Conservation (phyloP, 2,888 invertebrate genomes). For the Hololepta plana region DNA sequence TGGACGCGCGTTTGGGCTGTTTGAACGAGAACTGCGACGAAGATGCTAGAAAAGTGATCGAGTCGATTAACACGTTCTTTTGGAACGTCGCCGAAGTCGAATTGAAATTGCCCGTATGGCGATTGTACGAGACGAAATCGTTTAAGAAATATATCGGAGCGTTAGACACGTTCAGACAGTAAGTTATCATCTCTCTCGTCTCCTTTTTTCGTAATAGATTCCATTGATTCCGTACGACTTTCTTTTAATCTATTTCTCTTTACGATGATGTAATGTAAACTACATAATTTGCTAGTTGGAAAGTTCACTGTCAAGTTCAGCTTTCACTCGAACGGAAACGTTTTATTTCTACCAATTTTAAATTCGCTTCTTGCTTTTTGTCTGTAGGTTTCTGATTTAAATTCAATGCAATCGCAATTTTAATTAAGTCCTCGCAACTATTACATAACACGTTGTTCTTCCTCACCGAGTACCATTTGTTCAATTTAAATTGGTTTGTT, state of each 20-base stretch:
- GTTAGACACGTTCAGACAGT: slow-evolving; percentile 54
- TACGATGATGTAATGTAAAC: not conserved
- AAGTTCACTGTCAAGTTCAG: slow-evolving; percentile 14
- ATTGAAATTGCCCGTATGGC: slow-evolving; percentile 57
- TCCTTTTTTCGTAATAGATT: too few relatives aligned
- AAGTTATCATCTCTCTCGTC: too few relatives aligned
- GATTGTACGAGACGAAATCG: slow-evolving; percentile 48
- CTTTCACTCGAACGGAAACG: too few relatives aligned
- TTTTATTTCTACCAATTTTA: too few relatives aligned
- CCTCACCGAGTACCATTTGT: too few relatives aligned
- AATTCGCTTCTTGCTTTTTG: too few relatives aligned
- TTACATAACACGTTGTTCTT: too few relatives aligned
- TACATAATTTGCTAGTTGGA: not conserved
- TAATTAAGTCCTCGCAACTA: too few relatives aligned
- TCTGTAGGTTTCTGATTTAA: too few relatives aligned
- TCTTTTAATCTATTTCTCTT: slow-evolving; percentile 1
- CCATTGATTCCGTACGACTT: not conserved
- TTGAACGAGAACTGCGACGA: slow-evolving; percentile 35
- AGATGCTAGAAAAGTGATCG: slow-evolving; percentile 59
- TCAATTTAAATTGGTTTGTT: too few relatives aligned
- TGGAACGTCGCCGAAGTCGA: slow-evolving; percentile 60
- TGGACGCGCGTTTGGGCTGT: slow-evolving; percentile 67
- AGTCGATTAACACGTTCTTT: slow-evolving; percentile 59
- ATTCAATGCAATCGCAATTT: too few relatives aligned
- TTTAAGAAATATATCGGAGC: slow-evolving; percentile 53